phyloP scores from a whole-genome alignment of 2,888 invertebrate species.

The Eueremaeus valkanovi region DNA sequence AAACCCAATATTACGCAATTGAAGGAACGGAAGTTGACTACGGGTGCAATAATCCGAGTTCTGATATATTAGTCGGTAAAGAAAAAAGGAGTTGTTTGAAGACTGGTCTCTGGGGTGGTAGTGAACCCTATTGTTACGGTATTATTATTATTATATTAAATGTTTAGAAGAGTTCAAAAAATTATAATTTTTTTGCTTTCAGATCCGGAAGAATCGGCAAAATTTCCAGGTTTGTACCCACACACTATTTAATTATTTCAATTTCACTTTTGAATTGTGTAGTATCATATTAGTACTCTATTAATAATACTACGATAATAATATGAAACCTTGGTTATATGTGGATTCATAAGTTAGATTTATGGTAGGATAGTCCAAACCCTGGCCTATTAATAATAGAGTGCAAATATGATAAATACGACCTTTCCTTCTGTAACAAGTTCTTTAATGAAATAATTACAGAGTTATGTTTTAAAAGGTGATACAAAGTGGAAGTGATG shows the following conservation, averaged over 20 bases:
- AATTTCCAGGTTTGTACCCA: constrained; percentile 5
- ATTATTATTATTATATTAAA: background rate
- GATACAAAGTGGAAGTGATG: no score
- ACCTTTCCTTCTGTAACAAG: no score
- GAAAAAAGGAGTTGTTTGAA: constrained; percentile 14
- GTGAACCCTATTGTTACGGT: constrained; percentile 35
- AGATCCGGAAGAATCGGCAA: constrained; percentile 33
- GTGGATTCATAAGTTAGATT: no score
- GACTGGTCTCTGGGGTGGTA: constrained; percentile 32
- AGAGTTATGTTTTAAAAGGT: no score
- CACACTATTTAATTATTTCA: background rate
- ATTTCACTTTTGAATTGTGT: no score
- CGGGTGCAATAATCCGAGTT: background rate
- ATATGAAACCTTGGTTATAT: no score
- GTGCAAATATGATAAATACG: no score
- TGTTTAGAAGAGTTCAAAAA: background rate
- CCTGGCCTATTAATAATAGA: no score
- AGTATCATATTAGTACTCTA: no score
- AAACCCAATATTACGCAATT: constrained; percentile 34
- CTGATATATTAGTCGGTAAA: constrained; percentile 35
- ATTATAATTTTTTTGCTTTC: background rate
- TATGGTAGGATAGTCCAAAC: no score
- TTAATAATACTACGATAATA: no score
- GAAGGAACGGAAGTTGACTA: constrained; percentile 28
- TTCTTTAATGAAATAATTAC: no score